Evolutionary conservation across 2,888 invertebrate species (phyloP).

Genomic region (Chymomyza procnemis): DNA sequence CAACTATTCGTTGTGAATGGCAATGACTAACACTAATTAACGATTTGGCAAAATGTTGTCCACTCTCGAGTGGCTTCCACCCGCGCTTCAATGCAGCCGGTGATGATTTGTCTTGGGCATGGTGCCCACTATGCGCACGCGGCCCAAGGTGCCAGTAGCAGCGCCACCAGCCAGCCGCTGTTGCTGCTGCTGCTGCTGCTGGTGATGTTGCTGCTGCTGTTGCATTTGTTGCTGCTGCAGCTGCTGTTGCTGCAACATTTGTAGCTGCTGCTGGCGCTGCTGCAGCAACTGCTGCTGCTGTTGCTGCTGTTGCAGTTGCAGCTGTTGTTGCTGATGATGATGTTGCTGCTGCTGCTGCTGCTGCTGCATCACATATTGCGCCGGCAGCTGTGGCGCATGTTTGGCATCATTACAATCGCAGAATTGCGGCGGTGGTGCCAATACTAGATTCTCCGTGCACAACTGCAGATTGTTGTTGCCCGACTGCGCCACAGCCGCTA

Average conservation of each 20-base stretch:
- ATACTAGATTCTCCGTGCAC: constrained; percentile 81
- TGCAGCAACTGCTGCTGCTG: constrained; percentile 59
- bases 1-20: constrained; percentile 68
- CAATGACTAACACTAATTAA: constrained; percentile 52
- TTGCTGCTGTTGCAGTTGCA: constrained; percentile 53
- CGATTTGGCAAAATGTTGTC: constrained; percentile 63
- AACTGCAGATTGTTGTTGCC: constrained; percentile 69
- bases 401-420: constrained; percentile 84
- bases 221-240: constrained; percentile 50
- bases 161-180: constrained; percentile 60
- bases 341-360: constrained; percentile 48
- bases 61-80: neutral
- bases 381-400: constrained; percentile 67
- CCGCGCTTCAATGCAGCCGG: constrained; percentile 71
- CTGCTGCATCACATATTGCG: constrained; percentile 50
- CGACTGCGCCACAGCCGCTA: constrained; percentile 47
- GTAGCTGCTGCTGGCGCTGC: constrained; percentile 54
- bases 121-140: no score
- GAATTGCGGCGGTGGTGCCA: constrained; percentile 94
- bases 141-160: constrained; percentile 58
- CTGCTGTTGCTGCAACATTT: constrained; percentile 59
- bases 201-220: constrained; percentile 50
- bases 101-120: constrained; percentile 84
- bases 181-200: constrained; percentile 62
- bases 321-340: constrained; percentile 51